phyloP scores from a whole-genome alignment of 2,888 invertebrate species.

The Tenodera sinensis region DNA sequence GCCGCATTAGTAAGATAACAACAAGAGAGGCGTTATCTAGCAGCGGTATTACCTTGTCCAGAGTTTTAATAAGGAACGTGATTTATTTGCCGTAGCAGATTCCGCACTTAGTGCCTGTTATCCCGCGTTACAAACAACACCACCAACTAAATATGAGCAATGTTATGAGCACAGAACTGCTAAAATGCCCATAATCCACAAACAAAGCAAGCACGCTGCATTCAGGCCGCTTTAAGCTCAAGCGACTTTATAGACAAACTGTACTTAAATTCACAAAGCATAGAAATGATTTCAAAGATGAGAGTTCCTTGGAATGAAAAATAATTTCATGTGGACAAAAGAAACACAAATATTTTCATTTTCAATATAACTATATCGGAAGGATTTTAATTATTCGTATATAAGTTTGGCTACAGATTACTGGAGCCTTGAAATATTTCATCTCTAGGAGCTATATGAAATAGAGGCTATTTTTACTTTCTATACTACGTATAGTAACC shows the following conservation, averaged over 20 bases:
- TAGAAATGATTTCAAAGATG: no score
- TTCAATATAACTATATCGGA: no score
- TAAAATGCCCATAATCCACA: neutral
- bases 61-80: neutral
- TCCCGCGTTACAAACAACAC: neutral
- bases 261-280: no score
- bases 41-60: neutral
- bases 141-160: neutral
- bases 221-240: neutral
- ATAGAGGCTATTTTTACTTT: no score
- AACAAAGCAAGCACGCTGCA: neutral
- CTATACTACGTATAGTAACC: no score
- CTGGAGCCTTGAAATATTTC: no score
- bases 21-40: neutral
- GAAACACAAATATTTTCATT: no score
- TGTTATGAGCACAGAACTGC: neutral
- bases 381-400: no score
- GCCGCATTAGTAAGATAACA: neutral
- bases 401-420: no score
- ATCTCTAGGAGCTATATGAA: no score
- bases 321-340: no score
- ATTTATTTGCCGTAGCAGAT: neutral
- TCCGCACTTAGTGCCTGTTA: neutral
- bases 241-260: neutral
- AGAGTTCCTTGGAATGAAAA: no score